Conservation (phyloP, 2,888 invertebrate genomes). For the Amblyteles armatorius region DNA sequence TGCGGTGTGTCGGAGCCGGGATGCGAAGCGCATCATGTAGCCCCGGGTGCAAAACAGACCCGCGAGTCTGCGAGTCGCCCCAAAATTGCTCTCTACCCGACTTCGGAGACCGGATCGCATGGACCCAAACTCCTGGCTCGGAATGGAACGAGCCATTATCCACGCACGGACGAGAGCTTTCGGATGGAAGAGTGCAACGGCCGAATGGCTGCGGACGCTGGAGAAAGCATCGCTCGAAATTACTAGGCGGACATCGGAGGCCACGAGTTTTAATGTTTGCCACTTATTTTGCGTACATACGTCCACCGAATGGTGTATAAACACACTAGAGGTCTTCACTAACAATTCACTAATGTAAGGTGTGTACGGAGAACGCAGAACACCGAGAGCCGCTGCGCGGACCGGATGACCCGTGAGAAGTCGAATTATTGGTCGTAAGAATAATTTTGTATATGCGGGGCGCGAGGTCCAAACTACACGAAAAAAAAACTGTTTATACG, state of each 20-base stretch:
- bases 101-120: neutral
- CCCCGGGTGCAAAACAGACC: slow-evolving; percentile 22
- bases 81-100: slow-evolving; percentile 27
- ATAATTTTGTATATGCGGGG: slow-evolving; percentile 32
- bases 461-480: neutral
- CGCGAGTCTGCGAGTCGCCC: slow-evolving; percentile 15
- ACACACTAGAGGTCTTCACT: slow-evolving; percentile 3
- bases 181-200: slow-evolving; percentile 23
- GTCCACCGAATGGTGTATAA: slow-evolving; percentile 17
- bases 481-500: too few species aligned
- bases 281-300: slow-evolving; percentile 59
- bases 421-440: slow-evolving; percentile 61
- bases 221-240: slow-evolving; percentile 48
- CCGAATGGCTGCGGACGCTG: slow-evolving; percentile 14
- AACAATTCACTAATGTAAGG: slow-evolving; percentile 16
- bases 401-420: slow-evolving; percentile 41
- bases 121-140: slow-evolving; percentile 13
- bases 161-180: slow-evolving; percentile 55
- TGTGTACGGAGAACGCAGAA: slow-evolving; percentile 1
- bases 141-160: slow-evolving; percentile 47
- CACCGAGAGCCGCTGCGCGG: neutral
- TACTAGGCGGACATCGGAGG: slow-evolving; percentile 44
- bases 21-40: slow-evolving; percentile 21
- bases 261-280: slow-evolving; percentile 46
- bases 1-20: slow-evolving; percentile 28